These are phyloP conservation scores for Bufo bufo DNA, from an alignment of 2,113 vertebrate species.

Conservation along the genomic window DNA sequence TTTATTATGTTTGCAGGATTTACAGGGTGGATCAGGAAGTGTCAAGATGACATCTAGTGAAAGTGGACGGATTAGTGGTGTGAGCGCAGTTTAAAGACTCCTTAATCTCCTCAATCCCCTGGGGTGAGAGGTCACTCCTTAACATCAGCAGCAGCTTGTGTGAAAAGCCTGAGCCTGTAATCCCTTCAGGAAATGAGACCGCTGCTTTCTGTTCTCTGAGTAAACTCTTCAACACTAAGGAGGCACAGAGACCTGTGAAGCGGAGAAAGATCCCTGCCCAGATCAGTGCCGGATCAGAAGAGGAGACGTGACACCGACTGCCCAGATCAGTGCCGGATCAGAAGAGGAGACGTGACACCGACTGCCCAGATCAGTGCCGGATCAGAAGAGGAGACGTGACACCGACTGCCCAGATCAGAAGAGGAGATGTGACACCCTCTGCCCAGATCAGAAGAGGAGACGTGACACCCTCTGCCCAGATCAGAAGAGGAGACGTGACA, in stretches of 20 bases:
- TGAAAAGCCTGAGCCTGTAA: slow-evolving; percentile 80
- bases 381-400: too few species aligned
- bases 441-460: too few species aligned
- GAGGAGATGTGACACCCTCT: too few species aligned
- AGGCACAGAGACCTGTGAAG: slow-evolving; percentile 58
- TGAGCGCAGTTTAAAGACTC: slow-evolving; percentile 81
- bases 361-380: too few species aligned
- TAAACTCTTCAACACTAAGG: slow-evolving; percentile 69
- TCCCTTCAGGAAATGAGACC: slow-evolving; percentile 87
- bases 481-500: too few species aligned
- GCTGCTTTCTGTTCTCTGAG: slow-evolving; percentile 65
- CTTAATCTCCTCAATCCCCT: slow-evolving; percentile 93
- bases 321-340: too few species aligned
- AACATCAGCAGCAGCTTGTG: slow-evolving; percentile 79
- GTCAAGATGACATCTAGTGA: slow-evolving; percentile 86
- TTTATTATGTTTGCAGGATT: slow-evolving; percentile 84
- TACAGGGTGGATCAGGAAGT: slow-evolving; percentile 82
- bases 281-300: slow-evolving; percentile 59
- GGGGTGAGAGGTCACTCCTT: slow-evolving; percentile 88
- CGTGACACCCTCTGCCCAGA: too few species aligned
- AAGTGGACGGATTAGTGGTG: slow-evolving; percentile 85
- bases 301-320: background rate
- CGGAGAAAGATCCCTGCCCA: slow-evolving; percentile 65
- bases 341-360: too few species aligned
- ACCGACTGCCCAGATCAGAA: too few species aligned